phyloP scores from a whole-genome alignment of 1,140 invertebrate species.

The Zaprionus davidi region DNA sequence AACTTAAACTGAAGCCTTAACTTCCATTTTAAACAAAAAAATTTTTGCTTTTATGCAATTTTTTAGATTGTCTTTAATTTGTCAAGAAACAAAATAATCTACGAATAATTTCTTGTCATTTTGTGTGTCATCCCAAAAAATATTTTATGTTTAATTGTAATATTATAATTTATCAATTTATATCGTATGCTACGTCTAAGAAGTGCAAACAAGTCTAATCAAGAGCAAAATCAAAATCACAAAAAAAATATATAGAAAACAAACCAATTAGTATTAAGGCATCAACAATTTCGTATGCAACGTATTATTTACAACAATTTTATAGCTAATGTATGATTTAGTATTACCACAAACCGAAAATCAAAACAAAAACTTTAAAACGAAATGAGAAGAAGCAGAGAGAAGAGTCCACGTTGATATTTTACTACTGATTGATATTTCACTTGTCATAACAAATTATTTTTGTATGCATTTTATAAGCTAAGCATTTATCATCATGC shows the following conservation, averaged over 20 bases:
- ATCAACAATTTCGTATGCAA: conserved; percentile 22
- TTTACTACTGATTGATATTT: conserved; percentile 36
- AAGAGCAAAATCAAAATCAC: conserved; percentile 75
- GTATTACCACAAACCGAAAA: conserved; percentile 3
- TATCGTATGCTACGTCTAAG: conserved; percentile 37
- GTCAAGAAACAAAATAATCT: conserved; percentile 7
- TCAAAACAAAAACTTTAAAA: not conserved
- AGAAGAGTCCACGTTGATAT: conserved; percentile 15
- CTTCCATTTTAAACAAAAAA: conserved; percentile 24
- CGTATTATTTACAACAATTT: conserved; percentile 44
- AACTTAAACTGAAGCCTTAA: conserved; percentile 14
- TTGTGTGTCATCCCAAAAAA: conserved; percentile 45
- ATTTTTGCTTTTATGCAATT: conserved; percentile 15
- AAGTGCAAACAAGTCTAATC: conserved; percentile 74
- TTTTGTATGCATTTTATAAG: conserved; percentile 44
- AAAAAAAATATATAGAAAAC: conserved; percentile 8
- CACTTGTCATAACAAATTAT: conserved; percentile 17
- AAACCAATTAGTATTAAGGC: conserved; percentile 57
- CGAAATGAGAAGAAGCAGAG: not conserved
- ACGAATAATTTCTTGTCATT: conserved; percentile 40
- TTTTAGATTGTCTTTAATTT: conserved; percentile 22
- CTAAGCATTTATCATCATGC: conserved; percentile 8
- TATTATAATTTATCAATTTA: conserved; percentile 55
- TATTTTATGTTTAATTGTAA: conserved; percentile 61
- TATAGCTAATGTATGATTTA: conserved; percentile 14